Conservation (phyloP, 2,888 invertebrate species). For the Mesorhabditis sp. region DNA sequence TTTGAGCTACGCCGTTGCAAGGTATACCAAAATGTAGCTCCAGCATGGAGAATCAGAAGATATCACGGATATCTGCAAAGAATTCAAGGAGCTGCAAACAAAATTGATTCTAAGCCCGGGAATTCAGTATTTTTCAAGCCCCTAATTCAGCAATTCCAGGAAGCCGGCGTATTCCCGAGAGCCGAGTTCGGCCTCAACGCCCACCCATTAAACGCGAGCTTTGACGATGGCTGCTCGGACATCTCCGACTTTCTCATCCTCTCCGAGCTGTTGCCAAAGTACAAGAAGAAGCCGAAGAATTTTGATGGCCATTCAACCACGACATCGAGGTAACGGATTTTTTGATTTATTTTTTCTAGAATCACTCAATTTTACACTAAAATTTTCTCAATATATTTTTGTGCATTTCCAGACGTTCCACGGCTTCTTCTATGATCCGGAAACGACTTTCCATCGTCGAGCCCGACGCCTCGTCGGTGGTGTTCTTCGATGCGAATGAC, state of each 20-base stretch:
- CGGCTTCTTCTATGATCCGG: background rate
- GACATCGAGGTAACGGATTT: background rate
- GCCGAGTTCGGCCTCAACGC: background rate
- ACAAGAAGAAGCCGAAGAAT: background rate
- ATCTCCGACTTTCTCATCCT: constrained; percentile 1
- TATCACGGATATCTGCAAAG: too few species aligned
- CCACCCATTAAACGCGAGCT: background rate
- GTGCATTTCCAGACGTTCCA: background rate
- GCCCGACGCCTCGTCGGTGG: background rate
- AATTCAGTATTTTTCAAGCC: too few species aligned
- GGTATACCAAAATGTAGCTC: too few species aligned
- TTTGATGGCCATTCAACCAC: background rate
- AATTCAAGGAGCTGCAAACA: background rate
- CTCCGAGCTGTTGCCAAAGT: background rate
- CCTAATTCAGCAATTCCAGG: background rate
- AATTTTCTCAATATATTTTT: background rate
- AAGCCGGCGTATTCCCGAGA: background rate
- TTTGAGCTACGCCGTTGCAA: too few species aligned
- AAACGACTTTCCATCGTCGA: background rate
- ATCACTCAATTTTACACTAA: too few species aligned
- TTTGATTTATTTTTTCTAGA: too few species aligned
- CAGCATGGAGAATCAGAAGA: too few species aligned
- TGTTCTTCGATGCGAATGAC: background rate
- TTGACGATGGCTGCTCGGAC: background rate
- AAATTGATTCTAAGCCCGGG: too few species aligned